Percentiles rank a stretch among this genome's conserved stretches.
These are phyloP conservation scores for Strigamia maritima DNA, from an alignment of 2,888 invertebrate genomes.

Conservation along the genomic window DNA sequence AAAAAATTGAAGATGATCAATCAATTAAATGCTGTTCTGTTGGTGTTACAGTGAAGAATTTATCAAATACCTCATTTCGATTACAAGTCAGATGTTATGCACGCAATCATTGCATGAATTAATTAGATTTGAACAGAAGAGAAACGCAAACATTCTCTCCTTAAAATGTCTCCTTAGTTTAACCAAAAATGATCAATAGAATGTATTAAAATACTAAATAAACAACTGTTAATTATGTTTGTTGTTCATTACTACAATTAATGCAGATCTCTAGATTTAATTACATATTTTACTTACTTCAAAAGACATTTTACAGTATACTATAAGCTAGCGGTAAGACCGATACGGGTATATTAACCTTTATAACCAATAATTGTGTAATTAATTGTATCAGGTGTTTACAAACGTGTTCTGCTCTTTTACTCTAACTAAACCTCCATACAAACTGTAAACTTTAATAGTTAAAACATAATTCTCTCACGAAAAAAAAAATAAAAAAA, in stretches of 20 bases:
- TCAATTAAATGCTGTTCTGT: slow-evolving; percentile 10
- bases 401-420: not conserved
- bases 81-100: not conserved
- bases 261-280: not conserved
- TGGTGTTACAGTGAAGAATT: slow-evolving; percentile 17
- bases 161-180: too few species aligned
- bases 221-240: too few species aligned
- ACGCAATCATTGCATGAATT: slow-evolving; percentile 12
- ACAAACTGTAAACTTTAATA: not conserved
- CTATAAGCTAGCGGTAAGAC: too few species aligned
- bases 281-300: not conserved
- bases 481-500: too few species aligned
- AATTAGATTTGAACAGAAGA: not conserved
- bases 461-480: not conserved
- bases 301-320: not conserved
- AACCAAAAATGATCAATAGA: too few species aligned
- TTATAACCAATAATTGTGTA: not conserved
- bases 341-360: not conserved
- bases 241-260: too few species aligned
- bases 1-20: slow-evolving; percentile 13
- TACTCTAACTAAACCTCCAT: not conserved
- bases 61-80: not conserved
- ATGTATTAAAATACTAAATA: too few species aligned
- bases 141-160: too few species aligned
- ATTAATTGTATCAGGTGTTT: slow-evolving; percentile 18